Evolutionary conservation across 2,888 invertebrate species (phyloP).

Genomic region (Aporophyla lueneburgensis): DNA sequence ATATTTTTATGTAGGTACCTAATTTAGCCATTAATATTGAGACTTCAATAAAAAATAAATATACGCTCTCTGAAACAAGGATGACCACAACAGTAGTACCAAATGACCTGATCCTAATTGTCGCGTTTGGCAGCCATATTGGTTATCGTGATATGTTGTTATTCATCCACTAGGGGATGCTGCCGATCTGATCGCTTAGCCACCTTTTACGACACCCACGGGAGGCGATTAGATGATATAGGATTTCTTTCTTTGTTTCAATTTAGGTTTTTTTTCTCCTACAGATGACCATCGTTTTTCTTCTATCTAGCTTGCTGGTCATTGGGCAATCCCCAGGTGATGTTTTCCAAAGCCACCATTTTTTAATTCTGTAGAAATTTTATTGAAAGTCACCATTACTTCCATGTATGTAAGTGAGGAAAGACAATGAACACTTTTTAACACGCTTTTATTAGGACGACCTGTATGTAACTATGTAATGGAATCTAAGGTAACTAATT

Average conservation of each 20-base stretch:
- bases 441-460: no score
- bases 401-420: background rate
- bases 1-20: background rate
- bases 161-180: constrained; percentile 29
- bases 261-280: constrained; percentile 15
- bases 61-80: background rate
- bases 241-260: constrained; percentile 13
- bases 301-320: background rate
- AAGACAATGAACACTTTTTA: background rate
- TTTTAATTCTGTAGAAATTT: background rate
- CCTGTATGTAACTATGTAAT: no score
- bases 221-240: constrained; percentile 48
- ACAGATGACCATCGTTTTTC: background rate
- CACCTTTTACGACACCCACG: constrained; percentile 49
- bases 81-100: background rate
- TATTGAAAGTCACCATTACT: background rate
- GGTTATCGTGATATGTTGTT: constrained; percentile 24
- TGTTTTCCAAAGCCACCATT: background rate
- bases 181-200: constrained; percentile 37
- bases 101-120: constrained; percentile 30
- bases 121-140: background rate
- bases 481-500: no score
- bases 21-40: background rate
- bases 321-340: background rate
- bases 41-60: background rate